Conservation (phyloP, 2,797 vertebrate genomes). For the Chrosomus eos region DNA sequence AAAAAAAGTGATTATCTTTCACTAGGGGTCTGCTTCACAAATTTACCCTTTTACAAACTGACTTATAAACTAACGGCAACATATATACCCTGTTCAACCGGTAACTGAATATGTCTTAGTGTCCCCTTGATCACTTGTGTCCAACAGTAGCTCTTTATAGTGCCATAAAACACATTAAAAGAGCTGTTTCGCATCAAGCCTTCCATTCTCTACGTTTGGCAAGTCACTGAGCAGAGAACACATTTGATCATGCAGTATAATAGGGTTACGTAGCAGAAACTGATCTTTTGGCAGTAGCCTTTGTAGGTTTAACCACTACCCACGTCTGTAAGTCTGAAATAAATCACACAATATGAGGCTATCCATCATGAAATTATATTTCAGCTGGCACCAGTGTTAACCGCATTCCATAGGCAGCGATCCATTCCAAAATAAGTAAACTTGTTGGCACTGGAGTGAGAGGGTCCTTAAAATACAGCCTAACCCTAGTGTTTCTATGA, state of each 20-base stretch:
- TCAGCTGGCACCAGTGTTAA: conserved; percentile 52
- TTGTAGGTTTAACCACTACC: conserved; percentile 46
- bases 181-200: conserved; percentile 27
- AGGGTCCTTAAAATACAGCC: conserved; percentile 52
- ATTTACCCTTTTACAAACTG: conserved; percentile 62
- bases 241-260: conserved; percentile 37
- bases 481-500: conserved; percentile 47
- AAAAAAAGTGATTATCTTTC: conserved; percentile 27
- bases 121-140: background rate
- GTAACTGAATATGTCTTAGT: background rate
- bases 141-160: conserved; percentile 16
- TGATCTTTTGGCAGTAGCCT: conserved; percentile 39
- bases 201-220: conserved; percentile 20
- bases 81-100: background rate
- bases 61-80: conserved; percentile 28
- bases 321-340: conserved; percentile 50
- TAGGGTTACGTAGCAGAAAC: conserved; percentile 27
- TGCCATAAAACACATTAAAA: conserved; percentile 18
- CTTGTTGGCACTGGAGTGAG: conserved; percentile 48
- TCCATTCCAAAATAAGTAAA: conserved; percentile 58
- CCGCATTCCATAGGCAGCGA: conserved; percentile 42
- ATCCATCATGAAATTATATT: conserved; percentile 58
- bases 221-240: background rate
- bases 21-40: conserved; percentile 59
- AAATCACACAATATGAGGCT: conserved; percentile 53